A percentile compares a stretch with the other conserved stretches of the same genome.
These are phyloP conservation scores for Muntiacus muntjak DNA, from an alignment of 2,113 vertebrate genomes.

Conservation along the genomic window DNA sequence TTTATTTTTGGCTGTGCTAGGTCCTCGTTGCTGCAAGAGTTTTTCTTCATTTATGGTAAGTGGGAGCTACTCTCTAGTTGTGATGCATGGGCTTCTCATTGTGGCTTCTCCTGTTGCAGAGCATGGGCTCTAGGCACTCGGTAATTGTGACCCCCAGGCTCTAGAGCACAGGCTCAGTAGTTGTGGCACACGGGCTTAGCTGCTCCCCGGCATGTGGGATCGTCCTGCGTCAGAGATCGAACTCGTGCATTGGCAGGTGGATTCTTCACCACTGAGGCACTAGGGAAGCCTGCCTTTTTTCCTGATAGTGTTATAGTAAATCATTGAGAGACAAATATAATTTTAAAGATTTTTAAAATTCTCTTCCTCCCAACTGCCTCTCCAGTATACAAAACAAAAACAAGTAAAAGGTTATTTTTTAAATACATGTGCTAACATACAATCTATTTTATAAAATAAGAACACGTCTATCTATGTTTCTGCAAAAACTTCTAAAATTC, in stretches of 20 bases:
- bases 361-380: not conserved
- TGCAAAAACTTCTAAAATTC: not conserved
- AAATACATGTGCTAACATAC: not conserved
- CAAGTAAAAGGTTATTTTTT: not conserved
- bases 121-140: not conserved
- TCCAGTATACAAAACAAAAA: not conserved
- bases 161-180: not conserved
- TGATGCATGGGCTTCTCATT: accelerated
- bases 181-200: not conserved
- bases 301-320: not conserved
- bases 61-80: not conserved
- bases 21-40: not conserved
- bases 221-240: not conserved
- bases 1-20: not conserved
- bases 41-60: not conserved
- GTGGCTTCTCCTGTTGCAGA: not conserved
- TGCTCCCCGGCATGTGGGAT: not conserved
- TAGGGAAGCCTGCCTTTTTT: not conserved
- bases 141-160: not conserved
- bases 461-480: not conserved
- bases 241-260: not conserved
- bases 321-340: not conserved
- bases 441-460: not conserved
- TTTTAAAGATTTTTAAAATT: not conserved
- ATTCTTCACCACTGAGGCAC: not conserved